These are phyloP conservation scores for Ophiothrix spiculata DNA, from an alignment of 35 echinoderm and acorn worm species.

Conservation along the genomic window DNA sequence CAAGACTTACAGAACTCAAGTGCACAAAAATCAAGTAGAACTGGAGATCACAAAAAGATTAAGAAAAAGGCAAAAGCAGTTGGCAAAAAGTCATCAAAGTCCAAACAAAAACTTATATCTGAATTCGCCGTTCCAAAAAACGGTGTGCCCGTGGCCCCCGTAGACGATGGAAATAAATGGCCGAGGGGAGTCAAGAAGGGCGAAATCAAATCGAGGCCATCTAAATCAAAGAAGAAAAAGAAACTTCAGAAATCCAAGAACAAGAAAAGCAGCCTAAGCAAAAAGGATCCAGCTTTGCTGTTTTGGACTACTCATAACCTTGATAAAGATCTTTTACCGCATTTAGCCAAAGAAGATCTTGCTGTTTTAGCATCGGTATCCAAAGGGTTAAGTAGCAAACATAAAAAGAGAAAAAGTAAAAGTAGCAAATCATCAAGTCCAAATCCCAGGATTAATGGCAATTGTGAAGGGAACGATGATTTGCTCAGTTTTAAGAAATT, in stretches of 20 bases:
- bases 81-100: constrained; percentile 3
- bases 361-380: background rate
- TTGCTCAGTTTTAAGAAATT: background rate
- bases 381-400: background rate
- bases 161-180: background rate
- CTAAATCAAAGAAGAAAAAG: constrained; percentile 15
- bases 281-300: background rate
- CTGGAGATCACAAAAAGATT: background rate
- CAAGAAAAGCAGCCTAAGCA: background rate
- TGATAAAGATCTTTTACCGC: background rate
- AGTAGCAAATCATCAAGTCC: background rate
- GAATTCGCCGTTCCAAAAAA: background rate
- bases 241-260: background rate
- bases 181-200: constrained; percentile 7
- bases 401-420: background rate
- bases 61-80: background rate
- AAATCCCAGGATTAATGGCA: background rate
- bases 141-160: constrained; percentile 4
- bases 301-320: background rate
- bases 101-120: background rate
- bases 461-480: background rate
- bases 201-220: background rate
- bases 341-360: constrained; percentile 4
- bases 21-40: background rate
- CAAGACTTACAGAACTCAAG: background rate